A percentile compares a stretch with the other conserved stretches of the same genome.
phyloP scores from a whole-genome alignment of 2,113 vertebrate species.

The Regulus satrapa region DNA sequence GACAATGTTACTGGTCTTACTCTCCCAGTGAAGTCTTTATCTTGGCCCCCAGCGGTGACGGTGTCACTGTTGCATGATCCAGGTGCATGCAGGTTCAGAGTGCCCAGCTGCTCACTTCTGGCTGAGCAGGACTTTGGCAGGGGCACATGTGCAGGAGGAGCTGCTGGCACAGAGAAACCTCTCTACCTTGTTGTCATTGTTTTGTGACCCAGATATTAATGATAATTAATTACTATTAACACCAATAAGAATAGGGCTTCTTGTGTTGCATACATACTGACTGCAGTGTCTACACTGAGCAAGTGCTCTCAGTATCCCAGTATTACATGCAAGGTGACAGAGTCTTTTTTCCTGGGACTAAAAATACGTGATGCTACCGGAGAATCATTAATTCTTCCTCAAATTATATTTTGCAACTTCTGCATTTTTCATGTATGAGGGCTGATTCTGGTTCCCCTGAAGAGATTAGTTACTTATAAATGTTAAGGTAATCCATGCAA shows the following conservation, averaged over 20 bases:
- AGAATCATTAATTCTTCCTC: background rate
- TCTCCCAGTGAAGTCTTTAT: background rate
- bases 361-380: background rate
- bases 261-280: background rate
- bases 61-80: rapidly evolving
- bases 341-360: background rate
- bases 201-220: background rate
- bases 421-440: background rate
- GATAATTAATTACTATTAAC: background rate
- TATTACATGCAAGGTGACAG: background rate
- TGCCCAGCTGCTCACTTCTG: background rate
- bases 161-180: background rate
- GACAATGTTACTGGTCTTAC: background rate
- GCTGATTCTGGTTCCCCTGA: background rate
- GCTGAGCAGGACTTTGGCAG: rapidly evolving
- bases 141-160: background rate
- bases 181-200: background rate
- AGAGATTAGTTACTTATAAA: slow-evolving; percentile 25
- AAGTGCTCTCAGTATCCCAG: background rate
- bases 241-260: background rate
- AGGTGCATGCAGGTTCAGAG: background rate
- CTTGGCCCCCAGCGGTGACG: background rate
- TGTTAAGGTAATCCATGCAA: slow-evolving; percentile 29
- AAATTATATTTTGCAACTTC: background rate
- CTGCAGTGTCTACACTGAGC: background rate